phyloP scores from a whole-genome alignment of 1,140 invertebrate genomes.

The Watersipora subatra region DNA sequence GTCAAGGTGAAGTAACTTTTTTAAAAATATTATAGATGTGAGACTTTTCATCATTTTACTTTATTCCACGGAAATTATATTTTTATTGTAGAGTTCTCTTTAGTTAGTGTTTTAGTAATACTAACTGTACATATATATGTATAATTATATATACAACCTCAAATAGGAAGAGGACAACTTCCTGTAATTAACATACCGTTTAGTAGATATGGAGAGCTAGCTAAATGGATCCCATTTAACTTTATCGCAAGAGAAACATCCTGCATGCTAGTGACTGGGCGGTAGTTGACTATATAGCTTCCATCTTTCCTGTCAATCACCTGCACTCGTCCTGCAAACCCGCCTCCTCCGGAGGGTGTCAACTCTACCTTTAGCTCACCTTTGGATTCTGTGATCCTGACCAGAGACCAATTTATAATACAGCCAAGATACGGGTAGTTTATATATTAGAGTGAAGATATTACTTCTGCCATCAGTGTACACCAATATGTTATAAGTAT shows the following conservation, averaged over 20 bases:
- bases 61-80: too few species aligned
- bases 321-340: slow-evolving; percentile 45
- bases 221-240: slow-evolving; percentile 53
- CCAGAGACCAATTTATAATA: slow-evolving; percentile 31
- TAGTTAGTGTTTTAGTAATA: too few species aligned
- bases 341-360: slow-evolving; percentile 7
- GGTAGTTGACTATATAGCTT: slow-evolving; percentile 69
- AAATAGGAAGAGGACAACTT: too few species aligned
- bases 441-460: slow-evolving; percentile 19
- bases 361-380: slow-evolving; percentile 22
- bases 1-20: slow-evolving; percentile 13
- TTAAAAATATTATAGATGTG: not conserved
- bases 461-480: not conserved
- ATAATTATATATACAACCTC: too few species aligned
- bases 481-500: too few species aligned
- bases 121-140: too few species aligned
- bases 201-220: slow-evolving; percentile 52
- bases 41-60: too few species aligned
- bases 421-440: slow-evolving; percentile 40
- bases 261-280: slow-evolving; percentile 58
- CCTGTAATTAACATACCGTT: too few species aligned
- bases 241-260: slow-evolving; percentile 56
- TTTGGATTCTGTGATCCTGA: slow-evolving; percentile 26
- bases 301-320: slow-evolving; percentile 70
- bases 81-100: too few species aligned